Evolutionary conservation across 2,888 invertebrate species (phyloP).

Genomic region (Thelaira solivaga): DNA sequence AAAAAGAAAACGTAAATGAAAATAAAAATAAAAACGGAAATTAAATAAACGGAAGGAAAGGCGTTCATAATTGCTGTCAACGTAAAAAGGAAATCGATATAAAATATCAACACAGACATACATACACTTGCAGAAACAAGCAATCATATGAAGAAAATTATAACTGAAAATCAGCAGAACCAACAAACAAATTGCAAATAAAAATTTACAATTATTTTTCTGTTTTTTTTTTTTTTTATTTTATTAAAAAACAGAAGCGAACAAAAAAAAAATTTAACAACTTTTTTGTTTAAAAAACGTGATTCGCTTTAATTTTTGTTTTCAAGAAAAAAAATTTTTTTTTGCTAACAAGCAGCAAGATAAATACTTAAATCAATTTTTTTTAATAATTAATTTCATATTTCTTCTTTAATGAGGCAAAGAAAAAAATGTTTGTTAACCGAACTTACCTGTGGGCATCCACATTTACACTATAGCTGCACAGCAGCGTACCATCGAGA

Average conservation of each 20-base stretch:
- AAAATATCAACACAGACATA: constrained; percentile 19
- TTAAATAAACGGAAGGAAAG: constrained; percentile 62
- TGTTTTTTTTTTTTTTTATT: too few species aligned
- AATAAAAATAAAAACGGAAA: constrained; percentile 62
- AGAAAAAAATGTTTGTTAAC: background rate
- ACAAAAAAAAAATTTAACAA: background rate
- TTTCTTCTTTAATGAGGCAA: background rate
- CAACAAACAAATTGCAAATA: constrained; percentile 30
- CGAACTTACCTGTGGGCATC: constrained; percentile 86
- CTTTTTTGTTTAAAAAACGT: constrained; percentile 34
- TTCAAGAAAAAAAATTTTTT: background rate
- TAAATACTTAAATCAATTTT: background rate
- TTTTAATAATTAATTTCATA: background rate
- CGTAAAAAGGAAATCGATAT: constrained; percentile 59
- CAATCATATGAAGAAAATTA: constrained; percentile 29
- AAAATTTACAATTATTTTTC: constrained; percentile 1
- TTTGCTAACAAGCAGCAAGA: background rate
- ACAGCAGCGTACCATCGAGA: constrained; percentile 90
- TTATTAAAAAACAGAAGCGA: constrained; percentile 19
- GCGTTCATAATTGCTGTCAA: constrained; percentile 65
- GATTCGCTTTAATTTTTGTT: background rate
- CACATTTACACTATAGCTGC: constrained; percentile 94
- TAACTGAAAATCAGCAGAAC: constrained; percentile 41
- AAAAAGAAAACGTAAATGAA: constrained; percentile 23
- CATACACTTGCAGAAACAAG: background rate